Conservation (phyloP, 2,797 vertebrate genomes). For the Myotis vivesi region DNA sequence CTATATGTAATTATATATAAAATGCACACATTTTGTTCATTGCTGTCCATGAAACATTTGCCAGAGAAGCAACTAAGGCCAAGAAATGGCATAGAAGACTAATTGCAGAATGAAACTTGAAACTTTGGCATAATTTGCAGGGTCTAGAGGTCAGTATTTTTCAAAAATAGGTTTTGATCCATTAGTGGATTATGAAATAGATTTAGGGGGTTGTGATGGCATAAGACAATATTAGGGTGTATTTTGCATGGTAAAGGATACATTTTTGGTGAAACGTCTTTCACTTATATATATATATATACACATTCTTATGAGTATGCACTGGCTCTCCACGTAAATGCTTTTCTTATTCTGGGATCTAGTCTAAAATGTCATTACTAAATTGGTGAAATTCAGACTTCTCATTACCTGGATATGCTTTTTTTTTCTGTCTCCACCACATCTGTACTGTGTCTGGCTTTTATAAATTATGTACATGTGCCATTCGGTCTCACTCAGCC, state of each 20-base stretch:
- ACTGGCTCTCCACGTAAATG: neutral
- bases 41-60: neutral
- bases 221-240: neutral
- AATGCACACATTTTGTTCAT: neutral
- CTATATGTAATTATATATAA: neutral
- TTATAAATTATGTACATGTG: neutral
- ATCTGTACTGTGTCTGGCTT: neutral
- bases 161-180: slow-evolving; percentile 19
- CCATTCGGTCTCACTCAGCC: neutral
- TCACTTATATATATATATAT: neutral
- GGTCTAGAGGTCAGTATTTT: slow-evolving; percentile 46
- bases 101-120: slow-evolving; percentile 1
- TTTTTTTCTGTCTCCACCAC: neutral
- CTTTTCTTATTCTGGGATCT: neutral
- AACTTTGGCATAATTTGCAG: slow-evolving; percentile 34
- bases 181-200: slow-evolving; percentile 5
- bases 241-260: neutral
- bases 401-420: neutral
- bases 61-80: neutral
- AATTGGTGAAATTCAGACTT: neutral
- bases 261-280: slow-evolving; percentile 13
- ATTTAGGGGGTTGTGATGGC: neutral
- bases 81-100: neutral
- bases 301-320: neutral
- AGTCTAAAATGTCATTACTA: neutral